Evolutionary conservation across 2,797 vertebrate genomes (phyloP).

Genomic region (Pristis pectinata): DNA sequence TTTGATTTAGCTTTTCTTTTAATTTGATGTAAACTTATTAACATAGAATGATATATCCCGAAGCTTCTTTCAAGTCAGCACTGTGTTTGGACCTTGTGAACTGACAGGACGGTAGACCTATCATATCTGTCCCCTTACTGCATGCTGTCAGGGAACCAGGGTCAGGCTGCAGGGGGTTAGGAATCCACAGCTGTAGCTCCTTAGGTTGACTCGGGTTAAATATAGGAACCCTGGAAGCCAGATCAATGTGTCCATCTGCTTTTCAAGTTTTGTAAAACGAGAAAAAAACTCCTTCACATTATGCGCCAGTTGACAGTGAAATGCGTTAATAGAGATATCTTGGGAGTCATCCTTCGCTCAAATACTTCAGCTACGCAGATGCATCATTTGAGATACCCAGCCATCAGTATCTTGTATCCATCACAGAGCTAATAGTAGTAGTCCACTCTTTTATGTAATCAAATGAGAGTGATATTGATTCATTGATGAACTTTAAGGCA

Average conservation of each 20-base stretch:
- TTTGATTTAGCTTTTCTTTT: neutral
- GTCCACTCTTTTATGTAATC: neutral
- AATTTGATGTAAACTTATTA: neutral
- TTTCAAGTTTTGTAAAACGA: neutral
- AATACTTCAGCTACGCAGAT: neutral
- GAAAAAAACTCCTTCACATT: neutral
- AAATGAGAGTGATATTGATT: neutral
- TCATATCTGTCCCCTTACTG: conserved; percentile 24
- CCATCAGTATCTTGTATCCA: neutral
- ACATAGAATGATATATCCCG: neutral
- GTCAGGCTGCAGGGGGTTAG: conserved; percentile 25
- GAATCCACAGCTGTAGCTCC: conserved; percentile 24
- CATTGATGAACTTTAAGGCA: neutral
- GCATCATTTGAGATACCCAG: neutral
- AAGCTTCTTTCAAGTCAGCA: neutral
- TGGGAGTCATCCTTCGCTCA: conserved; percentile 28
- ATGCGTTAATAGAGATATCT: conserved; percentile 28
- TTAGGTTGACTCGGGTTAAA: conserved; percentile 3
- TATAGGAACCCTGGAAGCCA: conserved; percentile 1
- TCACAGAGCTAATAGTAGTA: neutral
- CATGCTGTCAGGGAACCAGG: conserved; percentile 14
- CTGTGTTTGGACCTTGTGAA: neutral
- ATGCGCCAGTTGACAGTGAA: neutral
- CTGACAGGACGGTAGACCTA: neutral
- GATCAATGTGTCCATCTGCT: conserved; percentile 28